Conservation (phyloP, 2,797 vertebrate species). For the Enteromius anoplus region DNA sequence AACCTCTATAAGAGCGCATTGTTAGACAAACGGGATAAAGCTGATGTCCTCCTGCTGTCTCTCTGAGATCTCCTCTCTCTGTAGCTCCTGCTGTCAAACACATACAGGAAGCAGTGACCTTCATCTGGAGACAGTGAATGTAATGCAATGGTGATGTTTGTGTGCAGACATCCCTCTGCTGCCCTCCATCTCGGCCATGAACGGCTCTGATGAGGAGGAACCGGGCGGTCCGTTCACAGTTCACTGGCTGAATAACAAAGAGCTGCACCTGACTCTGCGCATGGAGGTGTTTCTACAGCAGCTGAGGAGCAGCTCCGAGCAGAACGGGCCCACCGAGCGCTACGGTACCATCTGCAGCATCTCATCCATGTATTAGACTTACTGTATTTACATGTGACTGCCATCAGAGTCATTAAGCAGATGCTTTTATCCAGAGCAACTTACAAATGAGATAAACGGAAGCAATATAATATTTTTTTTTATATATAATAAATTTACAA, state of each 20-base stretch:
- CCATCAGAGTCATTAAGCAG: too few relatives aligned
- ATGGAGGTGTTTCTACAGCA: conserved; percentile 98
- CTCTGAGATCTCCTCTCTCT: not conserved
- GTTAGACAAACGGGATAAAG: not conserved
- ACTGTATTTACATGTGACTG: not conserved
- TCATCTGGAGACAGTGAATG: not conserved
- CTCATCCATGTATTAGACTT: not conserved
- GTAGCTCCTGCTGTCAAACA: not conserved
- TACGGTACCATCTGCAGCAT: not conserved
- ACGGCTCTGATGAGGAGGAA: conserved; percentile 84
- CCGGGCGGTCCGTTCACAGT: conserved; percentile 93
- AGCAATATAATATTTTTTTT: too few relatives aligned
- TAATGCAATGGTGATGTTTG: not conserved
- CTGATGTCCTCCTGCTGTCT: not conserved
- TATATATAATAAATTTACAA: too few relatives aligned
- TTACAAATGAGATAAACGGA: not conserved
- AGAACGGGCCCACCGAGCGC: conserved; percentile 53
- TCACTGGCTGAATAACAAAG: conserved; percentile 99
- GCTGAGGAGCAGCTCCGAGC: conserved; percentile 85
- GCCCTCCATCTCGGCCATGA: conserved; percentile 94
- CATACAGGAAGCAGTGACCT: not conserved
- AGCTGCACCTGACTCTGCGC: conserved; percentile 93
- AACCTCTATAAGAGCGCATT: not conserved
- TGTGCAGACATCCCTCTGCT: conserved; percentile 93
- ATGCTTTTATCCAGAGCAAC: too few relatives aligned